Evolutionary conservation across 2,113 vertebrate species (phyloP), one percentile per base, ranked within the genome.

Genomic region (Scophthalmus maximus): DNA sequence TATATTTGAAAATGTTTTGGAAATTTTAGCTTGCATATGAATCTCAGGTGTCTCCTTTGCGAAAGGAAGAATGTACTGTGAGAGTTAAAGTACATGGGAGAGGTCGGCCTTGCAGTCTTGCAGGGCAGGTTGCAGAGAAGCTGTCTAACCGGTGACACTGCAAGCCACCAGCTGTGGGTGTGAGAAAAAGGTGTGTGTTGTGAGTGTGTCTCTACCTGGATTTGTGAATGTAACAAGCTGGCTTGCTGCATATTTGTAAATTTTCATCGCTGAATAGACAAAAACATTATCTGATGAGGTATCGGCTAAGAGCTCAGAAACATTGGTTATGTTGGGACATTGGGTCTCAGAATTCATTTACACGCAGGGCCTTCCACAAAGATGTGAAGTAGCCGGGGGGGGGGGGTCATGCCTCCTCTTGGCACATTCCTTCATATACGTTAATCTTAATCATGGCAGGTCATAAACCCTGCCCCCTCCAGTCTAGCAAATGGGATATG

Each of bases 61-160:
- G 32, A 60, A 23, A 8, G 0, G 3, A 27, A 73, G 38, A 60
- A 25, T 55, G 52, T 68, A n/a, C n/a, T 64, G 5, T 60, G 23
- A 49, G 56, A 72, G 34, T 34, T 51, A 6, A 47, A 70, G 56
- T 66, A 49, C 81, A 73, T 83, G 82, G 85, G 84, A 81, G 79
- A 87, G 78, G 88, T 87, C 3, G 60, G 68, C 63, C 18, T n/a
- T 25, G 40, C 61, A 59, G 74, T 59, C 71, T 79, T 46, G 51
- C 59, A 78, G 77, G 60, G 74, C 73, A 76, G 81, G 77, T 88
- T 84, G 82, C 60, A 79, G 59, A 60, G 51, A 86, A 90, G 94
- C 81, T 9, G 91, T 88, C 79, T 49, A 92, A 94, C 94, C 92
- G 87, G 94, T 93, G 89, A 53, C 67, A 87, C 94, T 68, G 73